A percentile compares a stretch with the other conserved stretches of the same genome.
Evolutionary conservation across 2,888 invertebrate species (phyloP).

Genomic region (Sussaba pulchella): DNA sequence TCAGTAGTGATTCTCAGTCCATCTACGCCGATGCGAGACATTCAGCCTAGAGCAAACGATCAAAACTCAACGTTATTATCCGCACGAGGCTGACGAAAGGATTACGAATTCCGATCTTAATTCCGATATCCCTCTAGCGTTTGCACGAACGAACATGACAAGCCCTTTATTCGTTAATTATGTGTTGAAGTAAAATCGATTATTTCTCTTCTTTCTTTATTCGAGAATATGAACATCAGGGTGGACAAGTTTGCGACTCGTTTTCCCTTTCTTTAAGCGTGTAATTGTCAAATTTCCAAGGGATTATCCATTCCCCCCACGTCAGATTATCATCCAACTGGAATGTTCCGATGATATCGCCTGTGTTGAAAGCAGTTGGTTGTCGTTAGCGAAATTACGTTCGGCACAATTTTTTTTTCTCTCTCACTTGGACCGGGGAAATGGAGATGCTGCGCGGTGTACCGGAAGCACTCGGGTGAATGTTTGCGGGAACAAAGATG

Average conservation of each 20-base stretch:
- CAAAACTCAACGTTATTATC: too few species aligned
- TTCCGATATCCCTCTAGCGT: background rate
- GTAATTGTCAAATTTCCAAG: background rate
- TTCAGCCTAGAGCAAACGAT: too few species aligned
- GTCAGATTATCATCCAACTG: constrained; percentile 5
- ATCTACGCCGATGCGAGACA: too few species aligned
- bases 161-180: background rate
- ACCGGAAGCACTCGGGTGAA: background rate
- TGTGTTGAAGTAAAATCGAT: background rate
- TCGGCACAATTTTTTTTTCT: background rate
- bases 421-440: background rate
- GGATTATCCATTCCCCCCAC: background rate
- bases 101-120: too few species aligned
- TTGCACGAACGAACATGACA: background rate
- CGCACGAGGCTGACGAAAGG: too few species aligned
- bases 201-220: background rate
- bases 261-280: background rate
- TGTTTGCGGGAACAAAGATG: background rate
- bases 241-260: background rate
- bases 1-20: too few species aligned
- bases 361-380: background rate
- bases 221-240: background rate
- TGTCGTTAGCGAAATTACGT: constrained; percentile 9
- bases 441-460: background rate
- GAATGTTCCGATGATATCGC: background rate